Evolutionary conservation across 2,113 vertebrate species (phyloP).

Genomic region (Camelus dromedarius): DNA sequence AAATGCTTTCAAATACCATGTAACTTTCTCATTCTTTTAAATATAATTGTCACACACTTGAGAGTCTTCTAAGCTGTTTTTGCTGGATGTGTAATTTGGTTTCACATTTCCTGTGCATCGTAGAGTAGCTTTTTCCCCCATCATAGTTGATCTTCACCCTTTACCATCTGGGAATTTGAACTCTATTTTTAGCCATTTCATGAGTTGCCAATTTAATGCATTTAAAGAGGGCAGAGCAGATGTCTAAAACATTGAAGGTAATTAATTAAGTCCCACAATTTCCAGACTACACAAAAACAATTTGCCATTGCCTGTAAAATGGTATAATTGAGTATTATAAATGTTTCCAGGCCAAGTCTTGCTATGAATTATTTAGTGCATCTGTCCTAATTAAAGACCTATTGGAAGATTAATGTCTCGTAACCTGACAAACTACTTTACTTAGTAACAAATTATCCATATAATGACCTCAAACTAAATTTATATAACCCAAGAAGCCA

Average conservation of each 20-base stretch:
- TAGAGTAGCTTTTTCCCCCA: slow-evolving; percentile 44
- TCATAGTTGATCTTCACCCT: slow-evolving; percentile 73
- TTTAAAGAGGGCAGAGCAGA: slow-evolving; percentile 86
- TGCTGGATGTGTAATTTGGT: slow-evolving; percentile 58
- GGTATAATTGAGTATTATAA: slow-evolving; percentile 88
- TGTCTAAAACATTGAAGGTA: slow-evolving; percentile 87
- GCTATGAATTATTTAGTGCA: slow-evolving; percentile 90
- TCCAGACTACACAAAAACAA: slow-evolving; percentile 89
- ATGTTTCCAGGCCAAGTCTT: slow-evolving; percentile 88
- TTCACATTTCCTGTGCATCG: slow-evolving; percentile 62
- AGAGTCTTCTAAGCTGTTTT: slow-evolving; percentile 37
- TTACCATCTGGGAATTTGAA: slow-evolving; percentile 82
- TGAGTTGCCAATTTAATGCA: slow-evolving; percentile 86
- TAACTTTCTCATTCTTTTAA: slow-evolving; percentile 63
- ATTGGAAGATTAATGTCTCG: slow-evolving; percentile 89
- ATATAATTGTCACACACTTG: slow-evolving; percentile 44
- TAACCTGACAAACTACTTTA: slow-evolving; percentile 89
- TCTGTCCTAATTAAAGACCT: slow-evolving; percentile 90
- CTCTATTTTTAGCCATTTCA: slow-evolving; percentile 87
- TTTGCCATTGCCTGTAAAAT: slow-evolving; percentile 89
- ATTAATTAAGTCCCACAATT: slow-evolving; percentile 89
- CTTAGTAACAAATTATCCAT: slow-evolving; percentile 89
- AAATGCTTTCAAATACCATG: slow-evolving; percentile 42
- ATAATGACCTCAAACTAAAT: slow-evolving; percentile 88
- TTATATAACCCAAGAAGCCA: slow-evolving; percentile 83